phyloP scores from a whole-genome alignment of 1,140 invertebrate species.

The Lepidostoma basale region DNA sequence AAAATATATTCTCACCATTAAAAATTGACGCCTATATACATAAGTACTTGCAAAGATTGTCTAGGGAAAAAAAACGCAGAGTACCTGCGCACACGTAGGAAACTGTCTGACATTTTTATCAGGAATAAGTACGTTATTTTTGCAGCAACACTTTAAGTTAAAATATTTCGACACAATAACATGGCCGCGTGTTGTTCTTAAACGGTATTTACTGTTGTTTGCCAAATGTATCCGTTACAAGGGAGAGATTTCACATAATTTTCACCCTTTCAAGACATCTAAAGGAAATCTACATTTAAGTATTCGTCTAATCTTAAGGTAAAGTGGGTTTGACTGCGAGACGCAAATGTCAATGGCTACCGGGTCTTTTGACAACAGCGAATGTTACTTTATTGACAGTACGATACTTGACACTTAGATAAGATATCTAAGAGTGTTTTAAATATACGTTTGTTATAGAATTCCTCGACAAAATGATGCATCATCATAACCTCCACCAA shows the following conservation, averaged over 20 bases:
- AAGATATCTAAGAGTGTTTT: too few relatives aligned
- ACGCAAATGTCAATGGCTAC: conserved; percentile 37
- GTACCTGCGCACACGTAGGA: too few relatives aligned
- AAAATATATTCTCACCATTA: too few relatives aligned
- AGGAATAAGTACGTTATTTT: too few relatives aligned
- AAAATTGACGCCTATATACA: too few relatives aligned
- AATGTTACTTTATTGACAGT: conserved; percentile 13
- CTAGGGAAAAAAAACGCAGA: too few relatives aligned
- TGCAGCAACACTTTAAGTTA: conserved; percentile 22
- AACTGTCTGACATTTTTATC: too few relatives aligned
- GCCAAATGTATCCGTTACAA: conserved; percentile 22
- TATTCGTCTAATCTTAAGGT: not conserved
- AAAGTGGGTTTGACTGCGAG: not conserved
- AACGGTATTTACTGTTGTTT: conserved; percentile 43
- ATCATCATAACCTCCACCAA: conserved; percentile 37
- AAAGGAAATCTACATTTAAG: not conserved
- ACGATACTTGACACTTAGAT: not conserved
- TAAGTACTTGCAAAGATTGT: too few relatives aligned
- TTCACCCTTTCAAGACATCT: not conserved
- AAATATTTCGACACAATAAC: conserved; percentile 39
- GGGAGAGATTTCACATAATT: not conserved
- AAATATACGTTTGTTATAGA: too few relatives aligned
- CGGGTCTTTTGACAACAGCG: conserved; percentile 24
- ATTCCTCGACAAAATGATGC: conserved; percentile 41
- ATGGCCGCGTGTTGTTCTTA: conserved; percentile 42